Percentiles rank a stretch among this genome's conserved stretches.
Conservation (phyloP, 2,888 invertebrate species). For the Thymelicus sylvestris region DNA sequence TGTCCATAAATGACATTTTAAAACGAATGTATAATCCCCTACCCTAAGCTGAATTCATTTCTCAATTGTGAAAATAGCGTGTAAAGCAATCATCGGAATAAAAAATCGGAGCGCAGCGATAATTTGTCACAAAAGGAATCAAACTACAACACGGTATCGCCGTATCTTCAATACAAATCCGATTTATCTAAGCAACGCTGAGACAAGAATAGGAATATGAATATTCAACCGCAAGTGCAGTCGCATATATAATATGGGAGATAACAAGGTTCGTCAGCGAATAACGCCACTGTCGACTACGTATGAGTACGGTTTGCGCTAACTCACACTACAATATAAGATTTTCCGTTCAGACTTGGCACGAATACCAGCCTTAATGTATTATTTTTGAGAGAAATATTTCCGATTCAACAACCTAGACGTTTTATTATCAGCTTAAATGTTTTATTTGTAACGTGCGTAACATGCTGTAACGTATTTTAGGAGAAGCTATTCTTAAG, state of each 20-base stretch:
- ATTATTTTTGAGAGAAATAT: conserved; percentile 34
- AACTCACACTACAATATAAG: conserved; percentile 55
- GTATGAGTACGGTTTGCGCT: conserved; percentile 64
- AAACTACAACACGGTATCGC: conserved; percentile 14
- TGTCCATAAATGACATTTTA: too few species aligned
- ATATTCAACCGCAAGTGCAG: conserved; percentile 73
- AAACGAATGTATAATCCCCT: too few species aligned
- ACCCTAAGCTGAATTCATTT: too few species aligned
- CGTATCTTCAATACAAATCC: conserved; percentile 49
- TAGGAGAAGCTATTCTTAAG: too few species aligned
- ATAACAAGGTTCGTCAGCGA: conserved; percentile 83
- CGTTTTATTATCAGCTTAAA: conserved; percentile 23
- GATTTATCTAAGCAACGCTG: conserved; percentile 50
- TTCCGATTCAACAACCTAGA: conserved; percentile 15
- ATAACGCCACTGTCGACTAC: conserved; percentile 53
- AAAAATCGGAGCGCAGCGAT: not conserved
- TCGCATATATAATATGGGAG: conserved; percentile 66
- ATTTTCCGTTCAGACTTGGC: conserved; percentile 59
- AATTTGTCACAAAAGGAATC: conserved; percentile 13
- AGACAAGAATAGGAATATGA: conserved; percentile 71
- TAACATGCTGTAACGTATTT: not conserved
- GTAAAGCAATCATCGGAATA: not conserved
- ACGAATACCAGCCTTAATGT: conserved; percentile 48
- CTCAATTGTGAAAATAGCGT: too few species aligned
- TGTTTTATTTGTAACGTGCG: not conserved